Base-by-base conservation (phyloP, 2,113 vertebrate species). In the Hemicordylus capensis region DNA sequence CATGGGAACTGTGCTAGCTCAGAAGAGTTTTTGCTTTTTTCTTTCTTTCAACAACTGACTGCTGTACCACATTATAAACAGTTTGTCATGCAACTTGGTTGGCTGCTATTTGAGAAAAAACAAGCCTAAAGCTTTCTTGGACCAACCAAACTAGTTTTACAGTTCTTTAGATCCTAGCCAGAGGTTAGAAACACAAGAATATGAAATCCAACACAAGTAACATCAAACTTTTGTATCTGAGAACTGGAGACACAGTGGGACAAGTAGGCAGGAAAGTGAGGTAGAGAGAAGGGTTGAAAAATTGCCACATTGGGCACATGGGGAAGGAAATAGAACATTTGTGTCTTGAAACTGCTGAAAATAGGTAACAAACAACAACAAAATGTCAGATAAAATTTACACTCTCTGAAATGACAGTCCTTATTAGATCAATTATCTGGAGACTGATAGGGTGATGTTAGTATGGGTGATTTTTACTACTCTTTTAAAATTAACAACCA, bases 21-120 rank as follows among this genome's bases (percentile, higher is more conserved):
- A 73, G 67, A 44, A 12, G 12, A 59, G 39, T 22, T 56, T 73
- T 85, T 73, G 76, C 56, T 72, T 48, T 79, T 72, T 48, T 79
- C 48, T 85, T 48, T 85, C 76, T 79, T 79, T 85, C 76, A 79
- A 85, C 76, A 80, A 44, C 34, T 51, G 76, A 76, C 26, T 84
- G 17, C 28, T 54, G 48, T 77, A 74, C 74, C 74, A 67, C 11
- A 31, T 31, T 77, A 77, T 56, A 77, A 77, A 77, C 63, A 77
- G 37, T n/a, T 67, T 56, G 26, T 51, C 54, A 51, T 73, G 83
- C 51, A 48, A 34, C 31, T 7, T 79, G 66, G 39, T 78, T 79
- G 56, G 76, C 54, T 48, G 54, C n/a, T 73, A 48, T 73, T 73
- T 28, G 34, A 63, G 42, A 17, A 15, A 73, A 73, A 85, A 51